Evolutionary conservation across 2,113 vertebrate species (phyloP).

Genomic region (Nycticorax nycticorax): DNA sequence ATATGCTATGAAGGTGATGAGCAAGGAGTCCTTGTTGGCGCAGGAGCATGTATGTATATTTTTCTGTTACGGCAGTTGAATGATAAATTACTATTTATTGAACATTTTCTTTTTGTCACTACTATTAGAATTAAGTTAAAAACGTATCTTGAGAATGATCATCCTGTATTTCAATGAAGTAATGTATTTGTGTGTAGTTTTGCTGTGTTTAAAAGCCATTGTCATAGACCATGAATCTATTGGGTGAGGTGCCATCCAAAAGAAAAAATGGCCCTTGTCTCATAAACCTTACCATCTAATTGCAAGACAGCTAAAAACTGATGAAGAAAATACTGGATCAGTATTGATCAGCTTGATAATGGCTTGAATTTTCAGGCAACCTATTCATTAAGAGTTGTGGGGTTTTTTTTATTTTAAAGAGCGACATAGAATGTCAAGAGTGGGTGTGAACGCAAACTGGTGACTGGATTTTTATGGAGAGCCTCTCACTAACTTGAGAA

Average conservation of each 20-base stretch:
- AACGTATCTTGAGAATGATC: not conserved
- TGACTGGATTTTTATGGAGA: constrained; percentile 32
- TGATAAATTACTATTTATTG: not conserved
- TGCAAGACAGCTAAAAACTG: not conserved
- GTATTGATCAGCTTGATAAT: not conserved
- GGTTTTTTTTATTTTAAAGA: constrained; percentile 17
- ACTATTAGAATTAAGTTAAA: not conserved
- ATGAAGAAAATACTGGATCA: not conserved
- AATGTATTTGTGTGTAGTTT: not conserved
- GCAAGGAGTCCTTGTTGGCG: constrained; percentile 80
- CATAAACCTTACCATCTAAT: not conserved
- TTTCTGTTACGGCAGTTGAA: not conserved
- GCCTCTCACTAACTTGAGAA: constrained; percentile 7
- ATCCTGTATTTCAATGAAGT: not conserved
- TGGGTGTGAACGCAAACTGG: constrained; percentile 39
- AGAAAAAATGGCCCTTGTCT: not conserved
- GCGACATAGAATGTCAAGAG: not conserved
- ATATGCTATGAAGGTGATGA: constrained; percentile 96
- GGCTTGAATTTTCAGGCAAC: not conserved
- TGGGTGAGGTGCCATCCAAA: not conserved
- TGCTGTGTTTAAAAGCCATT: not conserved
- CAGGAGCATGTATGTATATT: constrained; percentile 82
- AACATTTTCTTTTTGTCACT: not conserved
- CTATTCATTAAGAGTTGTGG: not conserved
- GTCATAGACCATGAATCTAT: not conserved